A percentile compares a stretch with the other conserved stretches of the same genome.
These are phyloP conservation scores for Cottus gobio DNA, from an alignment of 2,113 vertebrate genomes.

Conservation along the genomic window DNA sequence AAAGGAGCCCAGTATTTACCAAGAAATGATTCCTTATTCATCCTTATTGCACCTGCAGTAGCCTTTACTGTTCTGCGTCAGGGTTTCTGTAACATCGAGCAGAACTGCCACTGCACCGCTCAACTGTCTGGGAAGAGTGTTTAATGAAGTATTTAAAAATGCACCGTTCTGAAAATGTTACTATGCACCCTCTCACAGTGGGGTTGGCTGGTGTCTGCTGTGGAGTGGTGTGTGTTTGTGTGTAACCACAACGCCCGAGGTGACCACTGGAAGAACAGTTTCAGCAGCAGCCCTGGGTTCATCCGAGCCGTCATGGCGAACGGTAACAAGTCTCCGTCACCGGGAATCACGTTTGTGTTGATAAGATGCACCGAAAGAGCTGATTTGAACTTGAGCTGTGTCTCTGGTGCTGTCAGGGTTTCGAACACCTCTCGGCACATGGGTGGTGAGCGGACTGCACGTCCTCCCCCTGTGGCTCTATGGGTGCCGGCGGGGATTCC, in stretches of 20 bases:
- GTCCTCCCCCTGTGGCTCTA: slow-evolving; percentile 79
- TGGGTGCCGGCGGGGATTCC: slow-evolving; percentile 26
- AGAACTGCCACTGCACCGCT: background rate
- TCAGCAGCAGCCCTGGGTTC: slow-evolving; percentile 63
- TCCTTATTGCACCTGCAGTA: background rate
- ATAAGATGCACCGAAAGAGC: background rate
- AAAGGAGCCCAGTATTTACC: background rate
- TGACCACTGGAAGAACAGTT: slow-evolving; percentile 77
- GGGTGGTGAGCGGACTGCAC: slow-evolving; percentile 76
- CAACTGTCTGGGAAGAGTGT: background rate
- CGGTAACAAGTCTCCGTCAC: slow-evolving; percentile 51
- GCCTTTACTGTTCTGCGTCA: background rate
- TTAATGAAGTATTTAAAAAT: background rate
- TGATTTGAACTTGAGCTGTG: background rate
- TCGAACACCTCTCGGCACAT: slow-evolving; percentile 65
- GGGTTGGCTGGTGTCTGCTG: slow-evolving; percentile 77
- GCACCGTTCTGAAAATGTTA: background rate
- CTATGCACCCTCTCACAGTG: slow-evolving; percentile 49
- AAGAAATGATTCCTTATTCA: background rate
- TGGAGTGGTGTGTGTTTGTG: slow-evolving; percentile 83
- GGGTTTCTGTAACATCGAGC: too few species aligned
- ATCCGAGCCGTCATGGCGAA: slow-evolving; percentile 78
- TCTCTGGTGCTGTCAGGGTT: slow-evolving; percentile 54
- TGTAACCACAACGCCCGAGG: slow-evolving; percentile 78
- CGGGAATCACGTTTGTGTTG: background rate